Evolutionary conservation across 2,888 invertebrate species (phyloP).

Genomic region (Chalcis sispes): DNA sequence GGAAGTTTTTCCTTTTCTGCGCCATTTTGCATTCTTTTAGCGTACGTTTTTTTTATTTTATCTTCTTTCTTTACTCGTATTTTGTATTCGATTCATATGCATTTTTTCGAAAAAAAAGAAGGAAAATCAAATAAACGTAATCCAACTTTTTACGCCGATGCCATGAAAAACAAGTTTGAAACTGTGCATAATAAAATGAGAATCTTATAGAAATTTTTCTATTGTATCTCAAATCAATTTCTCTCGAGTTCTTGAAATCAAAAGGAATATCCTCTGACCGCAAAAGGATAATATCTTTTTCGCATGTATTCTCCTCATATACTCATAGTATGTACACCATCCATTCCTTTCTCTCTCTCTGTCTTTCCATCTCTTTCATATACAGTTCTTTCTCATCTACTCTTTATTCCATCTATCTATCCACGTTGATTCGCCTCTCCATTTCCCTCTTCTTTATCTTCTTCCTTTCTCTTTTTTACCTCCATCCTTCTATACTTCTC

Average conservation of each 20-base stretch:
- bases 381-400: constrained; percentile 47
- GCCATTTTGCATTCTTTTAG: constrained; percentile 4
- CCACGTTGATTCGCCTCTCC: constrained; percentile 32
- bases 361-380: constrained; percentile 30
- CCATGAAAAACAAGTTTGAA: too few relatives aligned
- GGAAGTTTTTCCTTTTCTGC: constrained; percentile 39
- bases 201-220: too few relatives aligned
- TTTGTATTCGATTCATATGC: too few relatives aligned
- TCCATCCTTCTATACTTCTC: constrained; percentile 11
- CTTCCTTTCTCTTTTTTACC: constrained; percentile 34
- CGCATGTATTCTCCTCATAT: constrained; percentile 38
- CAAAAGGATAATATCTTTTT: constrained; percentile 45
- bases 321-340: constrained; percentile 5
- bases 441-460: constrained; percentile 33
- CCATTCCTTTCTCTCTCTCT: constrained; percentile 54
- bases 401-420: constrained; percentile 43
- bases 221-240: too few relatives aligned
- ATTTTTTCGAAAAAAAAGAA: too few relatives aligned
- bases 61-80: too few relatives aligned
- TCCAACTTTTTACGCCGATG: too few relatives aligned
- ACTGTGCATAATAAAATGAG: too few relatives aligned
- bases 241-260: not conserved
- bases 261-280: constrained; percentile 7
- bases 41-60: too few relatives aligned
- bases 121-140: too few relatives aligned